Conservation (phyloP, 2,888 invertebrate genomes). For the Tineola bisselliella region DNA sequence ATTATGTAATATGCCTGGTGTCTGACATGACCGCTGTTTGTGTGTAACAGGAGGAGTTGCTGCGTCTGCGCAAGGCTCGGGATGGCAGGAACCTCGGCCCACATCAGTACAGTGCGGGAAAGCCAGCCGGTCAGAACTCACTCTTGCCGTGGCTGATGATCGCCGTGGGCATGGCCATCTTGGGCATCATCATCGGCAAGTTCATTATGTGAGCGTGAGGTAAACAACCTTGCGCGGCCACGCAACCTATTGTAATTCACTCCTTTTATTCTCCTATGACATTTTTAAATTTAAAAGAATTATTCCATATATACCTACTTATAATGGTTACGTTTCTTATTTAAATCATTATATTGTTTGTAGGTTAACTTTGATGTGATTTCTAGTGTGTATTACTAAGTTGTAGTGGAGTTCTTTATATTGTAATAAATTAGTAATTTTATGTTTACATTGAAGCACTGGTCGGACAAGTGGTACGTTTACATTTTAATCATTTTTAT, state of each 20-base stretch:
- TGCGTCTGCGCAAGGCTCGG: constrained; percentile 65
- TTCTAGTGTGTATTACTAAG: constrained; percentile 2
- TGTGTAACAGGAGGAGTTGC: constrained; percentile 68
- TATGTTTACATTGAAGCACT: no score
- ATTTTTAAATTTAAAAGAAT: background rate
- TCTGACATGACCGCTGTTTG: constrained; percentile 17
- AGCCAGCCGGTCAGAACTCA: constrained; percentile 25
- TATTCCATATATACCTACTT: background rate
- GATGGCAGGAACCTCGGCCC: constrained; percentile 40
- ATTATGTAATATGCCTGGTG: background rate
- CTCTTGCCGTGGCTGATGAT: constrained; percentile 73
- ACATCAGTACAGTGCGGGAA: constrained; percentile 47
- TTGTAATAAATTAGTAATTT: background rate
- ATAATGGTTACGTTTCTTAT: background rate
- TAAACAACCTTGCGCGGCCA: constrained; percentile 35
- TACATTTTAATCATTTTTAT: no score
- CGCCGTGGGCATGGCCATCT: constrained; percentile 73
- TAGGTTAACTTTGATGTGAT: constrained; percentile 4
- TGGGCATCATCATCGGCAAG: constrained; percentile 83
- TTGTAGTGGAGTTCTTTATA: background rate
- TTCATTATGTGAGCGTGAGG: constrained; percentile 77
- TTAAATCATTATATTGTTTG: background rate
- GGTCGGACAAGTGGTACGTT: no score
- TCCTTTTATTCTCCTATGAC: background rate
- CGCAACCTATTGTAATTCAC: constrained; percentile 17